phyloP scores from a whole-genome alignment of 2,113 vertebrate genomes.

The Plectropomus leopardus region DNA sequence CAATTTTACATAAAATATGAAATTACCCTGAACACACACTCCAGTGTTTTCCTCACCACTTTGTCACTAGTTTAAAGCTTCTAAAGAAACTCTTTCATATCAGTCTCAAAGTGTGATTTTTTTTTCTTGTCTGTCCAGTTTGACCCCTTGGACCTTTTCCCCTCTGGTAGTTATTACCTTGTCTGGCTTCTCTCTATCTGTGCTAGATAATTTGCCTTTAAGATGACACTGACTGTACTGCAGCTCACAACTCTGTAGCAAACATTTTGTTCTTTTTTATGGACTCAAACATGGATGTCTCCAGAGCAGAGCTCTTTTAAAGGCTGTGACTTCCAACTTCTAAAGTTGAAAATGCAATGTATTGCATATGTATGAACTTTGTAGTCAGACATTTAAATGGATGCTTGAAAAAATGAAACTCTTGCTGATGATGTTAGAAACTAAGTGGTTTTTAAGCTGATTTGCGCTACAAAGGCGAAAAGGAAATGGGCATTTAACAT shows the following conservation, averaged over 20 bases:
- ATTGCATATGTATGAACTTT: slow-evolving; percentile 21
- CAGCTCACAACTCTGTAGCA: neutral
- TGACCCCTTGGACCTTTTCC: neutral
- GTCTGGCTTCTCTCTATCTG: neutral
- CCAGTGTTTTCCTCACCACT: neutral
- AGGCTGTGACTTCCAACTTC: neutral
- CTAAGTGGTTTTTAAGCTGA: neutral
- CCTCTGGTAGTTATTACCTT: neutral
- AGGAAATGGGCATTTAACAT: slow-evolving; percentile 12
- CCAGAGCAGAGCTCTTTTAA: neutral
- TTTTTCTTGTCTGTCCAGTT: slow-evolving; percentile 2
- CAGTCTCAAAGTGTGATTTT: neutral
- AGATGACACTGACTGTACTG: neutral
- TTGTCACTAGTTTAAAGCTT: neutral
- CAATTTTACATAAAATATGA: slow-evolving; percentile 21
- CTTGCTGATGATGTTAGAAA: neutral
- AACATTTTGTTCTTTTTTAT: neutral
- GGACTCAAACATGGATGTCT: neutral
- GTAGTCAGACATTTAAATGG: slow-evolving; percentile 8
- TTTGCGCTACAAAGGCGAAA: neutral
- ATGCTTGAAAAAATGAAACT: neutral
- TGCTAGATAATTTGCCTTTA: neutral
- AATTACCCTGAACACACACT: neutral
- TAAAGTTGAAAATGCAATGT: neutral
- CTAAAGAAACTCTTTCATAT: neutral